These are phyloP conservation scores for Eudyptes chrysolophus DNA, from an alignment of 2,113 vertebrate species.

Conservation along the genomic window DNA sequence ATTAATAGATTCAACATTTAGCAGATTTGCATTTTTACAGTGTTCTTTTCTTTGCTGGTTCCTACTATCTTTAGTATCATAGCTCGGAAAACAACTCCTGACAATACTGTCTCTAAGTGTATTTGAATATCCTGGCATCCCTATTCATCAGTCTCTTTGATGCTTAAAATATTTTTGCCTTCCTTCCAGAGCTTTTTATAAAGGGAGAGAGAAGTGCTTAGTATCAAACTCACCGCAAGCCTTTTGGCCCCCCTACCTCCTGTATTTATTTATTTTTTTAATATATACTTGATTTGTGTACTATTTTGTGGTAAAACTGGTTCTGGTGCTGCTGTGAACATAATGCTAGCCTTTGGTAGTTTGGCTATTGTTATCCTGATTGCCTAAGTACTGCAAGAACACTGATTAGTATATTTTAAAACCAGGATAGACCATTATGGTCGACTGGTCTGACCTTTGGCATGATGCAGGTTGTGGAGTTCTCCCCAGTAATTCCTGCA, in stretches of 20 bases:
- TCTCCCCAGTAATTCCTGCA: background rate
- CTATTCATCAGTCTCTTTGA: conserved; percentile 73
- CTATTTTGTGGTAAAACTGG: background rate
- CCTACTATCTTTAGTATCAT: conserved; percentile 74
- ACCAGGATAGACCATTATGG: background rate
- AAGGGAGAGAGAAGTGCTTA: conserved; percentile 41
- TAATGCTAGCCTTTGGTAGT: background rate
- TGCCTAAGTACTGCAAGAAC: background rate
- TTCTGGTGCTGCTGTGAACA: background rate
- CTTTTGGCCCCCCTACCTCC: background rate
- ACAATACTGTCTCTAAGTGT: conserved; percentile 74
- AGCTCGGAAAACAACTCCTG: conserved; percentile 71
- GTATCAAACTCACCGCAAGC: conserved; percentile 39
- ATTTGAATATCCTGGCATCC: conserved; percentile 72
- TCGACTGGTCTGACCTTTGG: background rate
- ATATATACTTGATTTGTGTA: conserved; percentile 22
- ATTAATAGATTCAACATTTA: conserved; percentile 77
- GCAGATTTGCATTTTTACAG: conserved; percentile 75
- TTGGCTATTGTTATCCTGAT: background rate
- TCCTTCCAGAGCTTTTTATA: conserved; percentile 71
- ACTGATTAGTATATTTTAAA: background rate
- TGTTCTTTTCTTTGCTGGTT: conserved; percentile 71
- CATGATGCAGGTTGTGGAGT: background rate
- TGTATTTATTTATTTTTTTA: conserved; percentile 13
- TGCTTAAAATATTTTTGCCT: conserved; percentile 74